These are phyloP conservation scores for Lacerta agilis DNA, from an alignment of 2,797 vertebrate genomes.

Conservation along the genomic window DNA sequence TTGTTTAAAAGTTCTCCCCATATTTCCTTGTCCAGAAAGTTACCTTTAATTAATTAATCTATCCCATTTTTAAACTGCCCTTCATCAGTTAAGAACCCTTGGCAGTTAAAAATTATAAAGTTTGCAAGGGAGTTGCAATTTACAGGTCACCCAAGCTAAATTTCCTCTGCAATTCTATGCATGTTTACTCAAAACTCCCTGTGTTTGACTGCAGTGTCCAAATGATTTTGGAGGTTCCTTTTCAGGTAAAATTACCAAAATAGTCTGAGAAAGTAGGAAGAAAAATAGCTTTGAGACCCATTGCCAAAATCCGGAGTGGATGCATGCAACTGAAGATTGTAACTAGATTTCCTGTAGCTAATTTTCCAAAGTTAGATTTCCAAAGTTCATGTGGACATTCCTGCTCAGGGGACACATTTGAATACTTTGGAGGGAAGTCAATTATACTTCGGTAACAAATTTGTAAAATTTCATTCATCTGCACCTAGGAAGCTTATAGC, in stretches of 20 bases:
- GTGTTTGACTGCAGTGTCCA: background rate
- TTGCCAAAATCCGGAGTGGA: background rate
- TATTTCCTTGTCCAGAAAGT: background rate
- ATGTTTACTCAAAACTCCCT: background rate
- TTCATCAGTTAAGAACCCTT: too few relatives aligned
- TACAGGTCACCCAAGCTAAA: background rate
- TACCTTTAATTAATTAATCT: too few relatives aligned
- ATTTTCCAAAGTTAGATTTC: too few relatives aligned
- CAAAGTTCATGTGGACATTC: background rate
- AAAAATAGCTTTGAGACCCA: background rate
- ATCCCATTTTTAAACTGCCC: too few relatives aligned
- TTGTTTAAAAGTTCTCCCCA: background rate
- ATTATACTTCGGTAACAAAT: background rate
- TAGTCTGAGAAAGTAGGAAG: too few relatives aligned
- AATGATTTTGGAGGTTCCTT: background rate
- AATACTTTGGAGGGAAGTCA: background rate
- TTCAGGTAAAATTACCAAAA: background rate
- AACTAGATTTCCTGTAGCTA: background rate
- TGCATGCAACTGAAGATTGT: too few relatives aligned
- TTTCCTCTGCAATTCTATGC: background rate
- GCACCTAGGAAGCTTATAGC: background rate
- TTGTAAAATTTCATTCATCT: background rate
- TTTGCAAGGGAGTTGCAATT: too few relatives aligned
- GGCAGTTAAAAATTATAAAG: too few relatives aligned
- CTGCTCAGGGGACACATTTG: background rate